phyloP scores from a whole-genome alignment of 2,797 vertebrate species.

The Poecile montanus region DNA sequence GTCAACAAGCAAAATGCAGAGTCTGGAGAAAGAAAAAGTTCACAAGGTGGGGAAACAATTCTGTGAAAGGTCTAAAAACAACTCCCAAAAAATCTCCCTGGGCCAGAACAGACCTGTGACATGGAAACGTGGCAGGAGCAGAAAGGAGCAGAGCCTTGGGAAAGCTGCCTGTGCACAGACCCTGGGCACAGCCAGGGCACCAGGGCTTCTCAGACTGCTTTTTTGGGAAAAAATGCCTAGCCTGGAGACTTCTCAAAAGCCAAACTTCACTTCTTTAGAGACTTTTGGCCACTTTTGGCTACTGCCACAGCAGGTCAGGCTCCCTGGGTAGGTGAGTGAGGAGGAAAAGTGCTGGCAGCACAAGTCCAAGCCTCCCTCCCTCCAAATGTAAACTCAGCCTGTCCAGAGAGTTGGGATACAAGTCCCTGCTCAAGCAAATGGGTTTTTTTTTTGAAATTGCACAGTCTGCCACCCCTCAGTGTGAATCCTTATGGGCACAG shows the following conservation, averaged over 20 bases:
- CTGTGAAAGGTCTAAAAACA: background rate
- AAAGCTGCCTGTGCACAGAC: background rate
- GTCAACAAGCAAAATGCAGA: constrained; percentile 63
- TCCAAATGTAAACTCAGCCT: background rate
- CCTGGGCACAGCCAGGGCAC: background rate
- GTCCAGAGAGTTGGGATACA: background rate
- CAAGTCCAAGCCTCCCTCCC: background rate
- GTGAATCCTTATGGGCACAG: background rate
- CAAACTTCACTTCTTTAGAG: background rate
- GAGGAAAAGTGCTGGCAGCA: background rate
- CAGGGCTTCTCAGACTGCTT: background rate
- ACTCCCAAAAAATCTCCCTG: background rate
- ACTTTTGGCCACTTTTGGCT: background rate
- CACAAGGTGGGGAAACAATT: background rate
- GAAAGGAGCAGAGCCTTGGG: background rate
- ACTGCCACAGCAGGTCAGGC: background rate
- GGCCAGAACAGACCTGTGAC: background rate
- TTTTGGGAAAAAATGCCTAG: background rate
- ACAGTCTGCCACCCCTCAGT: background rate
- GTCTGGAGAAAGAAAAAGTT: constrained; percentile 35
- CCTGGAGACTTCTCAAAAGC: background rate
- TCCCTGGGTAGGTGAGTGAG: background rate
- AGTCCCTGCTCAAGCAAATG: background rate
- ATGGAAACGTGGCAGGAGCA: background rate
- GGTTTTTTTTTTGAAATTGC: background rate